These are phyloP conservation scores for Urocolius indicus DNA, from an alignment of 2,113 vertebrate species.

Conservation along the genomic window DNA sequence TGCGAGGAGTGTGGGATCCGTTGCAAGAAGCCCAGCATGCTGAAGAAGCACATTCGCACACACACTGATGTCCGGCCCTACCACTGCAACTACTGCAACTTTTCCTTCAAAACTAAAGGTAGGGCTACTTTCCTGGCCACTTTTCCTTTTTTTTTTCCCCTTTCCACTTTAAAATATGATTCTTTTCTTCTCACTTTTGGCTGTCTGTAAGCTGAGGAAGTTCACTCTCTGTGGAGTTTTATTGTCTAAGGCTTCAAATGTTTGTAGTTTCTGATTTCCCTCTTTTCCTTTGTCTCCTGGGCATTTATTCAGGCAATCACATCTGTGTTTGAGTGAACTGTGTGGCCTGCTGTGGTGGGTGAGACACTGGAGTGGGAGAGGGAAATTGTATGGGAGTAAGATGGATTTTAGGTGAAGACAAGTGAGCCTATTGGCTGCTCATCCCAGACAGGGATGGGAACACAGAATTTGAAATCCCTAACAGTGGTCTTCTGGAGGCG, in stretches of 20 bases:
- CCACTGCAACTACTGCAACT: constrained; percentile 96
- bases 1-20: constrained; percentile 99
- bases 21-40: constrained; percentile 99
- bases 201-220: not conserved
- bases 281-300: not conserved
- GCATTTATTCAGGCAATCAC: not conserved
- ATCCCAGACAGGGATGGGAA: not conserved
- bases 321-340: not conserved
- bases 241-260: not conserved
- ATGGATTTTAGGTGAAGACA: not conserved
- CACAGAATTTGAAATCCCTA: not conserved
- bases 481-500: not conserved
- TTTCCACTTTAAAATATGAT: not conserved
- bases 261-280: not conserved
- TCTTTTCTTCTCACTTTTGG: not conserved
- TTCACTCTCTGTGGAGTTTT: not conserved
- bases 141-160: not conserved
- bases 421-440: not conserved
- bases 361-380: not conserved
- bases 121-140: not conserved
- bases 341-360: not conserved
- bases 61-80: constrained; percentile 97
- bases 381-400: not conserved
- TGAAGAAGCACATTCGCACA: constrained; percentile 98
- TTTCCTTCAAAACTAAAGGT: constrained; percentile 99